phyloP scores from a whole-genome alignment of 2,888 invertebrate species.

The Piscicola geometra region DNA sequence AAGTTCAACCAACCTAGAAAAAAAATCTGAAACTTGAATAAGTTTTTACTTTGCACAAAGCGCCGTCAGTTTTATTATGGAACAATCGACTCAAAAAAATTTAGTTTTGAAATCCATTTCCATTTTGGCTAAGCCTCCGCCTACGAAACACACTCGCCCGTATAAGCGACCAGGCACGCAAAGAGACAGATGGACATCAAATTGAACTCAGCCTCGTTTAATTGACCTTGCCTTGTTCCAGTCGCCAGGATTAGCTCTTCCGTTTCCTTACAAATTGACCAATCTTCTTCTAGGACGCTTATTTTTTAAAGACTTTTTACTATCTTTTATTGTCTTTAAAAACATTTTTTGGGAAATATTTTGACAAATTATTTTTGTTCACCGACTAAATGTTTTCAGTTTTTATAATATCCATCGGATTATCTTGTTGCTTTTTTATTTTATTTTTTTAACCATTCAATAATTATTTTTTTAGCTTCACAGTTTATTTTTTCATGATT shows the following conservation, averaged over 20 bases:
- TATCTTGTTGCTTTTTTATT: background rate
- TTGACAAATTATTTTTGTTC: too few relatives aligned
- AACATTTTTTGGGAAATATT: too few relatives aligned
- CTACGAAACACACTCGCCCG: too few relatives aligned
- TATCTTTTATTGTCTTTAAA: background rate
- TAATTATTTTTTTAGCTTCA: background rate
- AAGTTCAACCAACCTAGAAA: too few relatives aligned
- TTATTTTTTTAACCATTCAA: background rate
- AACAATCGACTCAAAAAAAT: too few relatives aligned
- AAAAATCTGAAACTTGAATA: too few relatives aligned
- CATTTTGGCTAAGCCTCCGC: too few relatives aligned
- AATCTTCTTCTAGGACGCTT: background rate
- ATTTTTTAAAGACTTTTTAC: background rate
- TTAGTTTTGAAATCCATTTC: too few relatives aligned
- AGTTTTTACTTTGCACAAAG: too few relatives aligned
- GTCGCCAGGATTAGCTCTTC: background rate
- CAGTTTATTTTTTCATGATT: background rate
- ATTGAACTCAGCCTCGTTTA: background rate
- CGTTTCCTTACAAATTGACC: background rate
- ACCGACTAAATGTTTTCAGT: too few relatives aligned
- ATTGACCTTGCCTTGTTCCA: background rate
- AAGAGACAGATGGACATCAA: background rate
- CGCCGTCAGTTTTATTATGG: too few relatives aligned
- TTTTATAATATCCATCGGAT: background rate
- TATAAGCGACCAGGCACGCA: too few relatives aligned